A percentile compares a stretch with the other conserved stretches of the same genome.
These are phyloP conservation scores for Theretra japonica DNA, from an alignment of 2,888 invertebrate species.

Conservation along the genomic window DNA sequence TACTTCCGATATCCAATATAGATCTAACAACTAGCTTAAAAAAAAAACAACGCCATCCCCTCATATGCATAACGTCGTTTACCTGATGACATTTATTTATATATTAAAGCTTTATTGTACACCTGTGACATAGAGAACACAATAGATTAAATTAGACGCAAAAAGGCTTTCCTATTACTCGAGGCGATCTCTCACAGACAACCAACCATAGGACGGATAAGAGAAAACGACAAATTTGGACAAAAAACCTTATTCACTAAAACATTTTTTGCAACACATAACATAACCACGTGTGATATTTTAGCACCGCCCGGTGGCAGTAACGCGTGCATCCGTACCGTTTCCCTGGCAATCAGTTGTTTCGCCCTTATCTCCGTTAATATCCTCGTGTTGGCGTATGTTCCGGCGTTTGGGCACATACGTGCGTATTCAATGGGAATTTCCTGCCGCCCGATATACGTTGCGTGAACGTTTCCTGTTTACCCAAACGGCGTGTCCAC, in stretches of 20 bases:
- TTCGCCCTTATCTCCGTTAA: constrained; percentile 50
- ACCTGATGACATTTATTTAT: too few relatives aligned
- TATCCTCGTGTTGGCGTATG: constrained; percentile 50
- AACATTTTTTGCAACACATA: not conserved
- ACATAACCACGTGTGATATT: not conserved
- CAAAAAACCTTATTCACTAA: not conserved
- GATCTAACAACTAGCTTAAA: too few relatives aligned
- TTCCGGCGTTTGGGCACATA: constrained; percentile 43
- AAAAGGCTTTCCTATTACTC: too few relatives aligned
- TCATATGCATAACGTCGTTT: too few relatives aligned
- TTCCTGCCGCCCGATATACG: constrained; percentile 22
- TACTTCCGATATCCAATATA: too few relatives aligned
- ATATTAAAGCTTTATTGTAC: too few relatives aligned
- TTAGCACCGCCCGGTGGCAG: not conserved
- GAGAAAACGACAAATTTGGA: too few relatives aligned
- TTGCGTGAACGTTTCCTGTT: constrained; percentile 22
- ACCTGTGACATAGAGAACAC: too few relatives aligned
- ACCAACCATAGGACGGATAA: too few relatives aligned
- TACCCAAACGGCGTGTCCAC: constrained; percentile 21
- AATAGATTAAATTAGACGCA: too few relatives aligned
- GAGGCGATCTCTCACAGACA: too few relatives aligned
- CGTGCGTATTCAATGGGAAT: constrained; percentile 23
- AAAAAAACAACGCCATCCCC: too few relatives aligned
- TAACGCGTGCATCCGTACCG: not conserved
- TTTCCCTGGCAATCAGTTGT: constrained; percentile 52